phyloP scores from a whole-genome alignment of 1,140 invertebrate genomes.

The Drosophila varians region DNA sequence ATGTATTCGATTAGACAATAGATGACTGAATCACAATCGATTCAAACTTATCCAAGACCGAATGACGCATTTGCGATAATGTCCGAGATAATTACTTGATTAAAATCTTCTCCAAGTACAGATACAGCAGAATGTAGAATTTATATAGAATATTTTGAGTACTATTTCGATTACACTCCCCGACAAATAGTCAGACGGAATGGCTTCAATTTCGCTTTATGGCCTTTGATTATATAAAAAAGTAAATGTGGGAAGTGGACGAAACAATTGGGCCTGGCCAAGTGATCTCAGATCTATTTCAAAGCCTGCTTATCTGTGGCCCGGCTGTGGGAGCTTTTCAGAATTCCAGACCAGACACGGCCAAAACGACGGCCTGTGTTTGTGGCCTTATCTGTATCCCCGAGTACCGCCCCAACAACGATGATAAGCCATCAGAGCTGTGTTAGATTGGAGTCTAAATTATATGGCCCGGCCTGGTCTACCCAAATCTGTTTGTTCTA shows the following conservation, averaged over 20 bases:
- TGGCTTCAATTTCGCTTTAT: conserved; percentile 16
- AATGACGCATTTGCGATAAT: conserved; percentile 38
- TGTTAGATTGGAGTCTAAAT: conserved; percentile 37
- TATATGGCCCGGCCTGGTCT: conserved; percentile 24
- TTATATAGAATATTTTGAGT: neutral
- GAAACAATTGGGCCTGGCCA: conserved; percentile 5
- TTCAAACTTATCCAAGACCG: conserved; percentile 30
- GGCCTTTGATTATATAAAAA: conserved; percentile 27
- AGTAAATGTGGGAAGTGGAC: conserved; percentile 11
- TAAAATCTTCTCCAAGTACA: conserved; percentile 23
- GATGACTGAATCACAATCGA: conserved; percentile 29
- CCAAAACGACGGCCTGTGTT: conserved; percentile 25
- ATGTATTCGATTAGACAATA: conserved; percentile 11
- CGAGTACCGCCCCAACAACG: conserved; percentile 10
- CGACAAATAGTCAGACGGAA: too few species aligned
- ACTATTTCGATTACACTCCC: too few species aligned
- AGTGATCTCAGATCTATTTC: conserved; percentile 24
- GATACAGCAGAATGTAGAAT: neutral
- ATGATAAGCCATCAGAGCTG: conserved; percentile 39
- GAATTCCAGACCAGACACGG: neutral
- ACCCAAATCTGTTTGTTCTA: conserved; percentile 15
- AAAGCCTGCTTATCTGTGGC: neutral
- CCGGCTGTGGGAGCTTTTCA: neutral
- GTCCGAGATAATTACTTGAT: conserved; percentile 31
- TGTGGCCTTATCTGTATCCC: conserved; percentile 24